A percentile compares a stretch with the other conserved stretches of the same genome.
Evolutionary conservation across 2,888 invertebrate species (phyloP).

Genomic region (Clunio marinus): DNA sequence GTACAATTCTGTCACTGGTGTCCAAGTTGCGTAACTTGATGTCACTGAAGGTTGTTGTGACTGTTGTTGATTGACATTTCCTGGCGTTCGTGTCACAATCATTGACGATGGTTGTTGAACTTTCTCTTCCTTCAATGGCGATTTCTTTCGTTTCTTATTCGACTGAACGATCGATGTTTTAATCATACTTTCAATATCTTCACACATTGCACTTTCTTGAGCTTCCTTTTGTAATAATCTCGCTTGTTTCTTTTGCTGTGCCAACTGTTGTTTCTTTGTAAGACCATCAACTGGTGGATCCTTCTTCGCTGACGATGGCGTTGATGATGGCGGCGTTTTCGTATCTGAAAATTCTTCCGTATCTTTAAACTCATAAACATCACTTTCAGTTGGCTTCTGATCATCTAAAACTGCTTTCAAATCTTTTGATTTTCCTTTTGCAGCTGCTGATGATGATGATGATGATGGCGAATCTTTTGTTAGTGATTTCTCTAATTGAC

Average conservation of each 20-base stretch:
- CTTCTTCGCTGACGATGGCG: conserved; percentile 33
- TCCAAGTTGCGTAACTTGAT: background rate
- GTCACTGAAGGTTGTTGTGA: conserved; percentile 40
- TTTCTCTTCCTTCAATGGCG: conserved; percentile 50
- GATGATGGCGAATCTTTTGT: no score
- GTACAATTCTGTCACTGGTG: conserved; percentile 25
- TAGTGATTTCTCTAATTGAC: conserved; percentile 42
- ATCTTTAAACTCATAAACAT: conserved; percentile 85
- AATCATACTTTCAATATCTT: conserved; percentile 36
- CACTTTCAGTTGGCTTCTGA: conserved; percentile 46
- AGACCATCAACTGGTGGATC: conserved; percentile 5
- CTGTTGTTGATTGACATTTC: conserved; percentile 41
- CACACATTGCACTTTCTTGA: background rate
- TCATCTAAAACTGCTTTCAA: conserved; percentile 22
- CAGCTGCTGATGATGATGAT: no score
- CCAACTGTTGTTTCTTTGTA: conserved; percentile 22
- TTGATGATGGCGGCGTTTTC: conserved; percentile 19
- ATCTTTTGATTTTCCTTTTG: background rate
- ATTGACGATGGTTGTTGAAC: conserved; percentile 23
- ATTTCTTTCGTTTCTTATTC: conserved; percentile 45
- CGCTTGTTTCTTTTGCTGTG: conserved; percentile 34
- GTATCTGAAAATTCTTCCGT: conserved; percentile 55
- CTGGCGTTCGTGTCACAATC: conserved; percentile 17
- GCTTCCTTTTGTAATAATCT: background rate
- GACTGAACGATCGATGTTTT: conserved; percentile 36